Evolutionary conservation across 2,113 vertebrate species (phyloP).

Genomic region (Solenodon paradoxus): DNA sequence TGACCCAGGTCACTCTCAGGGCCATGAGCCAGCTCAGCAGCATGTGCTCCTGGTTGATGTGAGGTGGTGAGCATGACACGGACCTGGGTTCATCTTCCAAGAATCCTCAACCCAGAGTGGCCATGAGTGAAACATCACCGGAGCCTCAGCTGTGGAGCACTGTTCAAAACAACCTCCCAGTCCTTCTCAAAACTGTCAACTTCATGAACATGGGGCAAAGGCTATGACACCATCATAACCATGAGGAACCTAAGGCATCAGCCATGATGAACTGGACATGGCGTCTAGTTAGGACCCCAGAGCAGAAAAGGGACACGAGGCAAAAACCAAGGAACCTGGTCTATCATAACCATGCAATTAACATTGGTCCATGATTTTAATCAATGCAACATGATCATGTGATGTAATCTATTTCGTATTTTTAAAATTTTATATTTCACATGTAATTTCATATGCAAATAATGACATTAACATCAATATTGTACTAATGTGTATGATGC

Average conservation of each 20-base stretch:
- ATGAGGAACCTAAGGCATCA: neutral
- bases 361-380: neutral
- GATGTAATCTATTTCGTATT: too few relatives aligned
- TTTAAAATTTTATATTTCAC: neutral
- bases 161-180: neutral
- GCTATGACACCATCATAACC: neutral
- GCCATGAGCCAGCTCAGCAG: neutral
- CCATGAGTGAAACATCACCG: neutral
- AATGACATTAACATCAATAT: neutral
- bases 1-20: neutral
- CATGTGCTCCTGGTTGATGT: neutral
- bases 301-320: neutral
- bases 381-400: too few relatives aligned
- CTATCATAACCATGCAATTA: neutral
- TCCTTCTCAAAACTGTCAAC: neutral
- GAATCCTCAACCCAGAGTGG: neutral
- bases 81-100: neutral
- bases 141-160: neutral
- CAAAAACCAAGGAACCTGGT: neutral
- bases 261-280: too few relatives aligned
- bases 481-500: neutral
- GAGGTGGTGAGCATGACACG: neutral
- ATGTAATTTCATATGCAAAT: neutral
- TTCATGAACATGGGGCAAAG: neutral
- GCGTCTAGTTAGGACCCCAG: neutral